A percentile compares a stretch with the other conserved stretches of the same genome.
Conservation (phyloP, 2,113 vertebrate genomes). For the Scalopus aquaticus region DNA sequence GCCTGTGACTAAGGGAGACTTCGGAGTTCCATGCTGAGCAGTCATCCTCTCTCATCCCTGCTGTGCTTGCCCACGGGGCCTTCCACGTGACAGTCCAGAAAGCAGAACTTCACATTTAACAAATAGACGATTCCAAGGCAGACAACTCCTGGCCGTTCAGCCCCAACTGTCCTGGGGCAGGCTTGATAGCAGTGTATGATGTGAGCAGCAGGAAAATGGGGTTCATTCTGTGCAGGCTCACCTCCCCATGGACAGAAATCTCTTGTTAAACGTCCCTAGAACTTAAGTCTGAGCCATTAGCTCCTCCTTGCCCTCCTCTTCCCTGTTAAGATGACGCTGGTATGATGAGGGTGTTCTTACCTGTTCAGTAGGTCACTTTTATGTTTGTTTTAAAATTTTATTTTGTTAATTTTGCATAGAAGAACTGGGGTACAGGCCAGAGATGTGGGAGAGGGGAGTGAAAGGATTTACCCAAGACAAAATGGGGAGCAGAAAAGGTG, state of each 20-base stretch:
- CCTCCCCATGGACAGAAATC: slow-evolving; percentile 1
- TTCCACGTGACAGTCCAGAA: not conserved
- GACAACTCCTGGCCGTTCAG: not conserved
- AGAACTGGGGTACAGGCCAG: no score
- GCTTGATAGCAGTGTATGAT: slow-evolving; percentile 35
- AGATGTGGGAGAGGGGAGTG: no score
- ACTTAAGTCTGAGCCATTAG: slow-evolving; percentile 13
- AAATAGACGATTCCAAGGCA: not conserved
- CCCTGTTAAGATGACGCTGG: slow-evolving; percentile 45
- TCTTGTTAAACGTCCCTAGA: slow-evolving; percentile 53
- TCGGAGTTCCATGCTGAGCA: not conserved
- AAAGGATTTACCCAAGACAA: no score
- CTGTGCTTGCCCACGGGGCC: not conserved
- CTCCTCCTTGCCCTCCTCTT: not conserved
- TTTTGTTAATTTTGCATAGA: no score
- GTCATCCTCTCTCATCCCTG: not conserved
- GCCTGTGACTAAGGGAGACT: not conserved
- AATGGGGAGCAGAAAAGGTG: no score
- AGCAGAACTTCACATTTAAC: not conserved
- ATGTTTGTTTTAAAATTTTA: no score
- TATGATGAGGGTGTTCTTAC: not conserved
- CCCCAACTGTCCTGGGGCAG: not conserved
- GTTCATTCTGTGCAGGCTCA: slow-evolving; percentile 54
- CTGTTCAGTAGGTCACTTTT: no score
- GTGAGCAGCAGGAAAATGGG: slow-evolving; percentile 48